phyloP scores from a whole-genome alignment of 2,888 invertebrate genomes.

The Chloroclysta siterata region DNA sequence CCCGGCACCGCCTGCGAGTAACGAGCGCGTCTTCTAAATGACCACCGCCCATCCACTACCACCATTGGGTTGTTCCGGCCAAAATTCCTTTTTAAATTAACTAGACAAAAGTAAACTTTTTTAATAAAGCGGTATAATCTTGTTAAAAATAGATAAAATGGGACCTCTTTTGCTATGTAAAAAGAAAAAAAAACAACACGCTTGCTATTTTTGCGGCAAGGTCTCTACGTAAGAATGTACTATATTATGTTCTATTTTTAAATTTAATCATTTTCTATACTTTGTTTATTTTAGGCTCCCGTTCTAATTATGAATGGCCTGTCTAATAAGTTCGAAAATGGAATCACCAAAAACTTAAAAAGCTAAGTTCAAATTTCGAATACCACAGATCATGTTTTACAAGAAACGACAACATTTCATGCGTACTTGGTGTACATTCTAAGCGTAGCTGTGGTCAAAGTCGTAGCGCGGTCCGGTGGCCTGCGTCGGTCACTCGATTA shows the following conservation, averaged over 20 bases:
- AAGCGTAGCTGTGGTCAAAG: conserved; percentile 14
- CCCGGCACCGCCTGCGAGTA: conserved; percentile 56
- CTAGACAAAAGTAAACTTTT: not conserved
- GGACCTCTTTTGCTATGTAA: not conserved
- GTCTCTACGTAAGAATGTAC: too few species aligned
- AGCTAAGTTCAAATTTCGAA: conserved; percentile 8
- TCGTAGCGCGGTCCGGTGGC: conserved; percentile 22
- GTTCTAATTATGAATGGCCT: not conserved
- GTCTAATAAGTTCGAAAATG: not conserved
- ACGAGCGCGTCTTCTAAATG: conserved; percentile 59
- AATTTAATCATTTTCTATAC: not conserved
- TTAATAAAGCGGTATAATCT: not conserved
- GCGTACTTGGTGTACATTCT: conserved; percentile 18
- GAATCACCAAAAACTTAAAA: not conserved
- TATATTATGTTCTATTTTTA: too few species aligned
- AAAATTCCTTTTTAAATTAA: not conserved
- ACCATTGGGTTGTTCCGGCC: conserved; percentile 6
- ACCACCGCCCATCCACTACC: conserved; percentile 24
- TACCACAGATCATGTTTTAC: conserved; percentile 15
- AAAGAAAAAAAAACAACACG: not conserved
- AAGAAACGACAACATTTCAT: conserved; percentile 17
- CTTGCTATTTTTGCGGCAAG: too few species aligned
- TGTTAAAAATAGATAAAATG: not conserved
- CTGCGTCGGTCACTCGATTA: conserved; percentile 81
- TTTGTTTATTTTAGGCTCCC: not conserved